Base-by-base conservation (phyloP, 35 echinoderm and acorn worm species). In the Eucidaris tribuloides region DNA sequence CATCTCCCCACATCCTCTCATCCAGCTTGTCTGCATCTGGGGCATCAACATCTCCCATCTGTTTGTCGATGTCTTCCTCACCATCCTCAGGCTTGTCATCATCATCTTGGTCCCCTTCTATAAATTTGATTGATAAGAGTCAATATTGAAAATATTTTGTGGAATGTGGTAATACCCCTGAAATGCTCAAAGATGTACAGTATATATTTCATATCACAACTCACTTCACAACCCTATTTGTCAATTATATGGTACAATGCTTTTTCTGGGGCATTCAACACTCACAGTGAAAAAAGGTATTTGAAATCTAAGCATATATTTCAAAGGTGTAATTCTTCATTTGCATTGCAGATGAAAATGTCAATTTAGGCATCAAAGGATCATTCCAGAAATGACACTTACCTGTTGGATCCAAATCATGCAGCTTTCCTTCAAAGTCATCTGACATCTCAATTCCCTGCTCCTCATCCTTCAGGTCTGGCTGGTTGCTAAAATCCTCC, bases 391-490 rank as follows among this genome's bases (percentile, higher is more conserved):
- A 30, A 19, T 14, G 2, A 2, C 29, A n/a, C 65, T 48, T 39
- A 93, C 96, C 96, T 87, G 81, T 58, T 58, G 79, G 62, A 3
- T 99, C 96, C 30, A 79, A 56, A 81, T 99, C 96, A 71, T 99
- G 96, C n/a, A 99, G 25, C 77, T 99, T 97, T 4, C 96, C 96
- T 90, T 93, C 90, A 93, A 99, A 99, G 71, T 99, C 96, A 36
- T 99, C 96, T 22, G 96, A 99, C 96, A 99, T 99, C 83, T 99
- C 96, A 68, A 99, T 99, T 18, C 96, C 96, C 44, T 99, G 82
- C 32, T 99, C 87, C 46, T 99, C 96, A 77, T 99, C 87, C 46
- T 99, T 20, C 19, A 97, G 20, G 31, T 93, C 91, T 55, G 87
- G 78, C 71, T 93, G 84, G 28, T 93, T 54, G 13, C 70, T 28